Base-by-base conservation (phyloP, 2,888 invertebrate species). In the Scotopteryx bipunctaria region DNA sequence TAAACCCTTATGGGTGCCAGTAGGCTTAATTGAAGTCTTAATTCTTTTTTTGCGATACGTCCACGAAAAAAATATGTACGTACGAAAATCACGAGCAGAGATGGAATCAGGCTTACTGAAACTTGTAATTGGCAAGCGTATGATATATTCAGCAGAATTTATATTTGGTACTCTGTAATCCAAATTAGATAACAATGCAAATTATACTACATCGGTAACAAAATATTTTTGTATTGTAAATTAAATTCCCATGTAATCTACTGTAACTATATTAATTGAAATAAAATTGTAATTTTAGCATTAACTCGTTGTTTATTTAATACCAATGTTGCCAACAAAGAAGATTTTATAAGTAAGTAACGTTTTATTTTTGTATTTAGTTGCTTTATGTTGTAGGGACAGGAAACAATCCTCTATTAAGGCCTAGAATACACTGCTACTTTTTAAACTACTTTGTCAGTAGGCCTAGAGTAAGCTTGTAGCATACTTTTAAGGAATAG, bases 151-250 rank as follows among this genome's bases (percentile, higher is more conserved):
- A 25, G 44, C 54, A 45, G 54, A 54, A 55, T 45, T 44, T 33
- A 45, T 47, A 41, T 36, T 46, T 23, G 13, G 42, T 25, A 47
- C 48, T 50, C 27, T 57, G 35, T 57, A 55, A 48, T 41, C 25
- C 38, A 58, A 50, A 44, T 38, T 38, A 56, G 54, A 54, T 50
- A 56, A 46, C 44, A 41, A 40, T 55, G 55, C 57, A 59, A 57
- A 67, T 61, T 19, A 65, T 69, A 64, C 70, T 69, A 74, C 70
- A 71, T 71, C 67, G 69, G 73, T 78, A 76, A 73, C 45, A 68
- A 73, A 78, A 73, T 87, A 89, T 89, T 89, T 89, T 89, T 89
- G 78, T 89, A 89, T 81, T 72, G 42, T 83, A 85, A 11, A 27
- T 11, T 27, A 27, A 81, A 83, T 81, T 83, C 74, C 76, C 83